Evolutionary conservation across 2,797 vertebrate genomes (phyloP).

Genomic region (Argentina silus): DNA sequence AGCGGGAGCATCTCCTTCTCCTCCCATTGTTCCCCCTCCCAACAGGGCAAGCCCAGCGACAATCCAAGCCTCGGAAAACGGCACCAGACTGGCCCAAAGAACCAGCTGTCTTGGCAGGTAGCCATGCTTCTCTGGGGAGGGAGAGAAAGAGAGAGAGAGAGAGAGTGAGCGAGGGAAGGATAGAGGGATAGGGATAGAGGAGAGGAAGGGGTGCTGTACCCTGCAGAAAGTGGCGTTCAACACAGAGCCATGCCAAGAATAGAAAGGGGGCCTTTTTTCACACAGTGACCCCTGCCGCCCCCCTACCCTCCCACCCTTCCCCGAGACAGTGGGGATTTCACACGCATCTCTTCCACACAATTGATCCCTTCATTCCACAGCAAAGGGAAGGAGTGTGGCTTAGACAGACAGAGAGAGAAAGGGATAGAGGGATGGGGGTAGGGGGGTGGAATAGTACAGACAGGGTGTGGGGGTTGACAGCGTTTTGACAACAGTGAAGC

Average conservation of each 20-base stretch:
- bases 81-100: slow-evolving; percentile 84
- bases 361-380: slow-evolving; percentile 89
- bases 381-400: slow-evolving; percentile 42
- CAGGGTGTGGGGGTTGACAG: slow-evolving; percentile 4
- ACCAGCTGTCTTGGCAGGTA: slow-evolving; percentile 96
- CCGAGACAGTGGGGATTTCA: slow-evolving; percentile 85
- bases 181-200: slow-evolving; percentile 20
- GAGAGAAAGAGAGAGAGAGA: slow-evolving; percentile 40
- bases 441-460: background rate
- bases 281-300: slow-evolving; percentile 80
- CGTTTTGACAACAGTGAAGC: slow-evolving; percentile 1
- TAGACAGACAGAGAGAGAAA: slow-evolving; percentile 14
- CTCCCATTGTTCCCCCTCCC: slow-evolving; percentile 80
- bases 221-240: slow-evolving; percentile 86
- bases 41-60: slow-evolving; percentile 57
- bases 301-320: slow-evolving; percentile 35
- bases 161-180: slow-evolving; percentile 25
- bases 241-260: slow-evolving; percentile 81
- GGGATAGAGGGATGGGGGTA: background rate
- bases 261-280: slow-evolving; percentile 83
- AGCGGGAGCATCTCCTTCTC: slow-evolving; percentile 62
- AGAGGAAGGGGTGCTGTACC: slow-evolving; percentile 64
- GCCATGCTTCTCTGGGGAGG: slow-evolving; percentile 83
- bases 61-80: slow-evolving; percentile 83
- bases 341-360: slow-evolving; percentile 91